Evolutionary conservation across 1,140 invertebrate genomes (phyloP), one percentile per base, ranked within the genome.

Genomic region (Trigoniulus corallinus): DNA sequence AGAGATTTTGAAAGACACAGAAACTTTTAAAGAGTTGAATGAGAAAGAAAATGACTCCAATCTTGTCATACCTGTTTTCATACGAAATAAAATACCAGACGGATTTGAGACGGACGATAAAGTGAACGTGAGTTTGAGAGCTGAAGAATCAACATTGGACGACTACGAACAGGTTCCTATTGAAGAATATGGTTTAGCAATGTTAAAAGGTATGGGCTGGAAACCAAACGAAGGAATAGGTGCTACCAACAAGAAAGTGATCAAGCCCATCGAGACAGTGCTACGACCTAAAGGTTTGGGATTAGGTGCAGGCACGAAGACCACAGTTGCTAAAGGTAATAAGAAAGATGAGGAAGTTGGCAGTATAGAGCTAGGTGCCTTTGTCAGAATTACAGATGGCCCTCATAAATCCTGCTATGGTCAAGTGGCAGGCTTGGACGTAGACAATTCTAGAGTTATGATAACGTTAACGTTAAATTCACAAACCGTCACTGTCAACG

Each of bases 181-280:
- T 43, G 75, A 79, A 62, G 74, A 84, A 43, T 97, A 81, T 81
- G 92, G 92, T 4, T 55, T 87, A 58, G 92, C 91, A 3, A 83
- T 95, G 81, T 68, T 97, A 15, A 67, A 88, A 58, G 92, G 92
- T 29, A 96, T 96, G 91, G 91, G 91, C 0, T 96, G 88, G 88
- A 76, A 78, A 56, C 75, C 82, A 54, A 77, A 69, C 26, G 77
- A 76, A 72, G 83, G 74, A 57, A 80, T 78, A 61, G 80, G 75
- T 0, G 63, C 61, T 64, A 55, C 41, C 51, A 74, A 73, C 64
- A 67, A 68, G 56, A 73, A 73, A 59, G 40, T 72, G 34, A 67
- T 77, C 3, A 60, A 65, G 48, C 63, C 73, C 42, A 59, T 71
- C 53, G 66, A 74, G 57, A 78, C 79, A 24, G 67, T 72, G 56